Conservation (phyloP, 2,797 vertebrate species). For the Arctocebus calabarensis region DNA sequence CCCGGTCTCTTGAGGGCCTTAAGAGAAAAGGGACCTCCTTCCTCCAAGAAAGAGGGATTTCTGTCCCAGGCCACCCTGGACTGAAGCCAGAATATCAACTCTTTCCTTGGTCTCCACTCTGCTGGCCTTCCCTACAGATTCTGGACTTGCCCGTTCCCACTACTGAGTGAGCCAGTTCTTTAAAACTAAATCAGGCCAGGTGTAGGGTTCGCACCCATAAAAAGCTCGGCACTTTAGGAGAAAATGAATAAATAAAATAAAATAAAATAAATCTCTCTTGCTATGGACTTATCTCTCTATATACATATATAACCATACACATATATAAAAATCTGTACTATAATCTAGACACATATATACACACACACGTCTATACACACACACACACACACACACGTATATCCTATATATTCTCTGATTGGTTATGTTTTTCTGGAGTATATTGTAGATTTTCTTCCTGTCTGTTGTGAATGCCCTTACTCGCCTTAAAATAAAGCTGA, state of each 20-base stretch:
- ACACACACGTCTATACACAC: neutral
- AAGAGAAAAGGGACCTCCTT: neutral
- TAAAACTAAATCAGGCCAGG: neutral
- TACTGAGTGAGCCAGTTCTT: neutral
- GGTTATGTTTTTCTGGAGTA: neutral
- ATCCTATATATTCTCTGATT: neutral
- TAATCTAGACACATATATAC: neutral
- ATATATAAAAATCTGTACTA: neutral
- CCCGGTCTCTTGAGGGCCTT: neutral
- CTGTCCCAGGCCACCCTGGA: neutral
- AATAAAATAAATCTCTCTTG: too few relatives aligned
- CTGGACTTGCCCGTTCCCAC: neutral
- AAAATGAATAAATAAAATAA: neutral
- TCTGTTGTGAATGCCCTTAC: neutral
- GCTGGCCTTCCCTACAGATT: neutral
- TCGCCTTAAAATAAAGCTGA: neutral
- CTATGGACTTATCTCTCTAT: neutral
- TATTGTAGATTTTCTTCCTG: neutral
- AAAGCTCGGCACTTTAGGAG: neutral
- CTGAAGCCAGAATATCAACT: neutral
- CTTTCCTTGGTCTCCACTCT: neutral
- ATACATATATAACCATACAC: neutral
- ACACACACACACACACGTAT: neutral
- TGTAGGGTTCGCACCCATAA: neutral
- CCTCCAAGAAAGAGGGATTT: neutral